These are phyloP conservation scores for Augochlora pura DNA, from an alignment of 1,140 invertebrate species.

Conservation along the genomic window DNA sequence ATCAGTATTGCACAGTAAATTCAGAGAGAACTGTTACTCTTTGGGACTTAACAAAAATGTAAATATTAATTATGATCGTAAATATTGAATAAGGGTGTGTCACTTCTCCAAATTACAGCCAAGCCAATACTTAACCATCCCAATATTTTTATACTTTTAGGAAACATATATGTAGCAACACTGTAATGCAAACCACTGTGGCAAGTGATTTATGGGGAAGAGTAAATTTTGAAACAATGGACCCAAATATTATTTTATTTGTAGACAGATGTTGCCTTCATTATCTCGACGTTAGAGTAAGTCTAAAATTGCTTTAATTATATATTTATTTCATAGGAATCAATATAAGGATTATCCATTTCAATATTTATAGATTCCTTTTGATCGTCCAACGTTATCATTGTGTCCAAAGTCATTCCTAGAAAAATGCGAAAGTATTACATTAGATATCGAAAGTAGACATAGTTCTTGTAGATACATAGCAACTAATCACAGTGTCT, in stretches of 20 bases:
- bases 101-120: too few relatives aligned
- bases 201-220: slow-evolving; percentile 71
- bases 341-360: background rate
- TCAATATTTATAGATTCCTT: slow-evolving; percentile 53
- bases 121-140: too few relatives aligned
- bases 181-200: slow-evolving; percentile 44
- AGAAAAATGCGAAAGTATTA: slow-evolving; percentile 72
- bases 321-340: background rate
- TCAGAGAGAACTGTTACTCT: slow-evolving; percentile 63
- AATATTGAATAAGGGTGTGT: too few relatives aligned
- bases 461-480: slow-evolving; percentile 69
- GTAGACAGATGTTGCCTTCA: slow-evolving; percentile 73
- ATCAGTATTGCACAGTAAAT: slow-evolving; percentile 68
- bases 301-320: slow-evolving; percentile 11
- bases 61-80: slow-evolving; percentile 29
- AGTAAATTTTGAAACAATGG: slow-evolving; percentile 65
- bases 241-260: slow-evolving; percentile 69
- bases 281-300: slow-evolving; percentile 74
- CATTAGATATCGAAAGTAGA: slow-evolving; percentile 62
- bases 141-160: slow-evolving; percentile 44
- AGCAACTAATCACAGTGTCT: slow-evolving; percentile 70
- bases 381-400: slow-evolving; percentile 64
- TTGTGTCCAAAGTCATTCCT: slow-evolving; percentile 71
- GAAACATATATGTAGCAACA: slow-evolving; percentile 49
- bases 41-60: slow-evolving; percentile 72